These are phyloP conservation scores for Felis chaus DNA, from an alignment of 2,113 vertebrate species.

Conservation along the genomic window DNA sequence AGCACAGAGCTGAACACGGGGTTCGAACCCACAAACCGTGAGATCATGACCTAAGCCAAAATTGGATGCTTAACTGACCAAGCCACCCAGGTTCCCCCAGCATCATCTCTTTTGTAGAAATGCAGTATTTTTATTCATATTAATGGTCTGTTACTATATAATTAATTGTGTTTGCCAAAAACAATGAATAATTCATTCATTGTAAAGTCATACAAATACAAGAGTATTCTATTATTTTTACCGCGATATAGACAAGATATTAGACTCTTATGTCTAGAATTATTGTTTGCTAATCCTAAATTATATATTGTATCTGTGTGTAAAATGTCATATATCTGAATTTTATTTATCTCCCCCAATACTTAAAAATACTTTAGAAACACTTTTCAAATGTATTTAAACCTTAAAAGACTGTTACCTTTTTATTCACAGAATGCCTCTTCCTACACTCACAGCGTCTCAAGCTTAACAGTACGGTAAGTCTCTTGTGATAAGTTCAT, in stretches of 20 bases:
- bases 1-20: too few relatives aligned
- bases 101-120: not conserved
- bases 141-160: not conserved
- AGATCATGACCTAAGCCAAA: too few relatives aligned
- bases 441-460: not conserved
- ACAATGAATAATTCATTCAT: not conserved
- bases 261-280: not conserved
- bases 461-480: not conserved
- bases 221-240: not conserved
- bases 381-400: not conserved
- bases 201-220: not conserved
- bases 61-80: too few relatives aligned
- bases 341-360: not conserved
- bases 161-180: not conserved
- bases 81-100: not conserved
- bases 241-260: not conserved
- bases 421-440: not conserved
- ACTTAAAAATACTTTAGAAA: not conserved
- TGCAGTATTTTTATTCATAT: slow-evolving; percentile 11
- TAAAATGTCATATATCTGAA: not conserved
- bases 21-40: too few relatives aligned
- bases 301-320: not conserved
- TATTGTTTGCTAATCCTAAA: not conserved
- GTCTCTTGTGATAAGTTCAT: not conserved
- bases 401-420: not conserved